phyloP scores from a whole-genome alignment of 2,888 invertebrate species.

The Neoascia interrupta region DNA sequence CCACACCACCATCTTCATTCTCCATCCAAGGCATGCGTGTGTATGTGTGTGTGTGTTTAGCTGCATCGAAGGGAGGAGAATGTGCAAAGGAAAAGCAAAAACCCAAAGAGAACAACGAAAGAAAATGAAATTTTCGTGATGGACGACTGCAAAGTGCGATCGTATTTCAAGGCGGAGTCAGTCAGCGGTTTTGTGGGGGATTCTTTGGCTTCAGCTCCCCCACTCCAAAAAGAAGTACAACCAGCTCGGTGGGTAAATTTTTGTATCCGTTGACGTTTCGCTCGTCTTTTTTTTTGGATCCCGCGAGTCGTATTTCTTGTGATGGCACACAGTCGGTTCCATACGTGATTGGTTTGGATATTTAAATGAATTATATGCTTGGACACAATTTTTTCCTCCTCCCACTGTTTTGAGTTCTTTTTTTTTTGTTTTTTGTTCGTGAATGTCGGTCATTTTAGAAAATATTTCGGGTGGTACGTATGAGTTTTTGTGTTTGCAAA shows the following conservation, averaged over 20 bases:
- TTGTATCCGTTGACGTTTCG: conserved; percentile 38
- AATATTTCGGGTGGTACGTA: conserved; percentile 33
- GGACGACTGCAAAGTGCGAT: conserved; percentile 66
- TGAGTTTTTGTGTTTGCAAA: conserved; percentile 18
- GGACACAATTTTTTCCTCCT: conserved; percentile 53
- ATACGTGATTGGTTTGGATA: conserved; percentile 62
- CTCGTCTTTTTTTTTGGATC: conserved; percentile 21
- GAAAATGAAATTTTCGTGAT: conserved; percentile 69
- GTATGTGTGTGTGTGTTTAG: conserved; percentile 14
- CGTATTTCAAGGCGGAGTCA: conserved; percentile 69
- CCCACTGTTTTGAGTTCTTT: conserved; percentile 29
- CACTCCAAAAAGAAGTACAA: neutral
- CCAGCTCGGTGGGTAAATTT: conserved; percentile 18
- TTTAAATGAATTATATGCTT: conserved; percentile 65
- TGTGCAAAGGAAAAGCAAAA: conserved; percentile 1
- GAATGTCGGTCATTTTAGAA: conserved; percentile 58
- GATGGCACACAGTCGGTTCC: conserved; percentile 35
- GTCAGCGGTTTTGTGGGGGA: conserved; percentile 32
- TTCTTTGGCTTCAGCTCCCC: conserved; percentile 2
- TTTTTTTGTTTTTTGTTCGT: conserved; percentile 3
- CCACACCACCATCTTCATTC: neutral
- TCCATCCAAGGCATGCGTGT: neutral
- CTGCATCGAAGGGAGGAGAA: conserved; percentile 22
- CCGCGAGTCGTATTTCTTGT: conserved; percentile 44
- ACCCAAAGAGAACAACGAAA: conserved; percentile 36